Conservation (phyloP, 2,888 invertebrate genomes). For the Meandrusa payeni region DNA sequence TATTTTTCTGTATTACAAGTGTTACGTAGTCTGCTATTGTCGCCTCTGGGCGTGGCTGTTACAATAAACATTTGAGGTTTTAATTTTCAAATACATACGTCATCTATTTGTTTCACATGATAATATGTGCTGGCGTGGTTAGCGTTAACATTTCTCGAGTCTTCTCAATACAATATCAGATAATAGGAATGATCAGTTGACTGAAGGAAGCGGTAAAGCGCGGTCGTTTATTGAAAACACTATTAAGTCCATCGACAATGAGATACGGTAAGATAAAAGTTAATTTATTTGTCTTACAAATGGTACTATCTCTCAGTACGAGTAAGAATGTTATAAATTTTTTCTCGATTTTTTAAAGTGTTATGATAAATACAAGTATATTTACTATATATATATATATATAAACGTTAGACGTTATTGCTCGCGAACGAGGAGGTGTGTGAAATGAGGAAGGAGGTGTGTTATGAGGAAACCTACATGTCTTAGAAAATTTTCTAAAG, state of each 20-base stretch:
- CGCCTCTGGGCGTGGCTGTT: constrained; percentile 17
- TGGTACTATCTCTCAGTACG: no score
- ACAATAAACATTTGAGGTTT: constrained; percentile 15
- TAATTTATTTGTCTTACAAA: no score
- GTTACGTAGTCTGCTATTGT: constrained; percentile 2
- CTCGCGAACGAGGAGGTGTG: no score
- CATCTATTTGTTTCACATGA: constrained; percentile 5
- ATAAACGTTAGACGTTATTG: no score
- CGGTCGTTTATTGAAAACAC: constrained; percentile 1
- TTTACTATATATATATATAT: no score
- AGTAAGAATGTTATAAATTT: no score
- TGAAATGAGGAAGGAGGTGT: no score
- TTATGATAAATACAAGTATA: no score
- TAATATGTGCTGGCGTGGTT: constrained; percentile 7
- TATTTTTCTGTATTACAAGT: not conserved
- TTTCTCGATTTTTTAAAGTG: no score
- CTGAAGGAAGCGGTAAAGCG: not conserved
- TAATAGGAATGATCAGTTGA: constrained; percentile 8
- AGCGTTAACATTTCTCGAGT: constrained; percentile 10
- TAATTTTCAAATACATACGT: constrained; percentile 14
- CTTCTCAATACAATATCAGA: not conserved
- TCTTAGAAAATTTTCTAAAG: no score
- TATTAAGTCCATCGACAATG: constrained; percentile 6
- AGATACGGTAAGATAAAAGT: constrained; percentile 17
- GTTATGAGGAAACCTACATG: no score